Percentiles rank a stretch among this genome's conserved stretches.
Conservation (phyloP, 1,140 invertebrate genomes). For the Piezodorus guildinii region DNA sequence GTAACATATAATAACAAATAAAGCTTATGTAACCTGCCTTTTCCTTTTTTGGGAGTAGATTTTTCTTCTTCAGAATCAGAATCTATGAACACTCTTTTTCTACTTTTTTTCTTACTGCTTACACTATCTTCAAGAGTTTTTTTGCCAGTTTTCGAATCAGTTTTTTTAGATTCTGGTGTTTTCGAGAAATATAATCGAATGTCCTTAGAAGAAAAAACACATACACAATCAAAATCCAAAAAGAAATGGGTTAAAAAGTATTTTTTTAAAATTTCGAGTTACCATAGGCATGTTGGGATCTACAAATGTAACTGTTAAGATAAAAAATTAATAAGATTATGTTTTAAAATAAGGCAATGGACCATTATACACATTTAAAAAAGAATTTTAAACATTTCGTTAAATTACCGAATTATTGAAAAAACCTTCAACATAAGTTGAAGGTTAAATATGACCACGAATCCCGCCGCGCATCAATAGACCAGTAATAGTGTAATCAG, state of each 20-base stretch:
- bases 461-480: too few species aligned
- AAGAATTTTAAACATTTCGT: too few species aligned
- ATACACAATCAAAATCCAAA: not conserved
- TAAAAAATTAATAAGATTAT: too few species aligned
- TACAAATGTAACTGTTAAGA: too few species aligned
- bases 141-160: not conserved
- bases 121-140: not conserved
- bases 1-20: too few species aligned
- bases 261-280: not conserved
- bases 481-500: too few species aligned
- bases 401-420: too few species aligned
- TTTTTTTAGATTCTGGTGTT: not conserved
- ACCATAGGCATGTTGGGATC: not conserved
- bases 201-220: not conserved
- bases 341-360: too few species aligned
- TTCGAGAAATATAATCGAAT: conserved; percentile 1
- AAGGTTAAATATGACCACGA: too few species aligned
- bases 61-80: conserved; percentile 29
- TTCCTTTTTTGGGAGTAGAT: conserved; percentile 10
- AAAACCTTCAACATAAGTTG: too few species aligned
- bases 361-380: too few species aligned
- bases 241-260: not conserved
- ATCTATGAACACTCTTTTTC: conserved; percentile 26
- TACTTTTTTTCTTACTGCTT: conserved; percentile 21
- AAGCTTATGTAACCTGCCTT: not conserved